Evolutionary conservation across 2,888 invertebrate species (phyloP), one percentile per base, ranked within the genome.

Genomic region (Drosophila pseudotalamancana): DNA sequence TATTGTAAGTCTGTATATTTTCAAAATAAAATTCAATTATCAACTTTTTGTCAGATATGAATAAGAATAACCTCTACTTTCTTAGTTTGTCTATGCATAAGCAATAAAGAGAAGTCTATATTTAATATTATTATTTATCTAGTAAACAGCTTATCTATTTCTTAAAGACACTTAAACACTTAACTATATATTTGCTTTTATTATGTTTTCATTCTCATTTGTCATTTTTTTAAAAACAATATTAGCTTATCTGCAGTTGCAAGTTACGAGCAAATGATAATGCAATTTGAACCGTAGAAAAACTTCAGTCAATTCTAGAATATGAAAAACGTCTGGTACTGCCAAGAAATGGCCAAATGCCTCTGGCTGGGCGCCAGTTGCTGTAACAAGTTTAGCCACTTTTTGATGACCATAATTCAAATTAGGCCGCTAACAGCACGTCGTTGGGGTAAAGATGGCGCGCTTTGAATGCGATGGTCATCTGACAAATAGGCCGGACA

Each of bases 361-460:
- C 51, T 56, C 51, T 76, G 78, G 80, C 78, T 45, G n/a, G 27
- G 29, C 19, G 83, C 83, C 87, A 86, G 62, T 51, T 40, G 50
- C 62, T 62, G 53, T 72, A 83, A 72, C 77, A 80, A 80, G 84
- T 81, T 86, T 77, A 72, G 69, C 68, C 66, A 82, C 84, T 80
- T 74, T 81, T 82, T 82, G 85, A 87, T 77, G 71, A 64, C 72
- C 72, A 81, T 82, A 82, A 87, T 80, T 82, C 87, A 82, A 82
- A 82, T 87, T 87, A 87, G 87, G 48, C 43, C 55, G 49, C 19
- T 50, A 25, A 37, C 56, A 46, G 29, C 6, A 31, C 42, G 25
- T 6, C 29, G 35, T n/a, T 27, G 29, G 19, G 23, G 23, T 9
- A 34, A 14, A 14, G 46, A 29, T 23, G 53, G 23, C 27, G 46